Conservation (phyloP, 2,888 invertebrate species). For the Drosophila diplacantha region DNA sequence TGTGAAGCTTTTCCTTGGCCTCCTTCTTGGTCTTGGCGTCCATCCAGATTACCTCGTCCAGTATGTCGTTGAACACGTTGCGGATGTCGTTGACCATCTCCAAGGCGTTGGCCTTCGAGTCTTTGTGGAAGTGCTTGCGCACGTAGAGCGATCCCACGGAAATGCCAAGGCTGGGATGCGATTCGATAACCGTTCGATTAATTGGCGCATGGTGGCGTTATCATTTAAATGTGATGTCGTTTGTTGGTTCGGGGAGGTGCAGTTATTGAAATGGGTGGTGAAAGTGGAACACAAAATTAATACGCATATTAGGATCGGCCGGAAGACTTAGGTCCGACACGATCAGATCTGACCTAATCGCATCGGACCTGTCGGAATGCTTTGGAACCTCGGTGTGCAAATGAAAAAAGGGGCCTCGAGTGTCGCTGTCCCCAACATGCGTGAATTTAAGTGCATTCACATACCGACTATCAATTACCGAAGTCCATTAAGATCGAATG, state of each 20-base stretch:
- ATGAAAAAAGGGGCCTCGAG: not conserved
- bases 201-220: slow-evolving; percentile 30
- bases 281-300: slow-evolving; percentile 52
- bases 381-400: not conserved
- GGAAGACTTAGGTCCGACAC: not conserved
- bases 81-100: slow-evolving; percentile 94
- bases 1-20: slow-evolving; percentile 87
- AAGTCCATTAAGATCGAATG: slow-evolving; percentile 4
- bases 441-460: slow-evolving; percentile 9
- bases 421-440: slow-evolving; percentile 3
- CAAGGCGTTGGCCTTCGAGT: slow-evolving; percentile 88
- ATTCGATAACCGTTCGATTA: slow-evolving; percentile 23
- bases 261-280: slow-evolving; percentile 41
- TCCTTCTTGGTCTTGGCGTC: slow-evolving; percentile 87
- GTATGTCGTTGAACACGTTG: slow-evolving; percentile 87
- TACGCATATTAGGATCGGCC: slow-evolving; percentile 28
- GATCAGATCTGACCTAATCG: not conserved
- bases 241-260: slow-evolving; percentile 40
- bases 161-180: slow-evolving; percentile 81
- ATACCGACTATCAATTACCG: slow-evolving; percentile 1
- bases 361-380: slow-evolving; percentile 5
- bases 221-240: slow-evolving; percentile 39
- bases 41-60: slow-evolving; percentile 94
- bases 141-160: slow-evolving; percentile 92
- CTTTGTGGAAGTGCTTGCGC: slow-evolving; percentile 90